These are phyloP conservation scores for Calcarius lapponicus DNA, from an alignment of 2,797 vertebrate species.

Conservation along the genomic window DNA sequence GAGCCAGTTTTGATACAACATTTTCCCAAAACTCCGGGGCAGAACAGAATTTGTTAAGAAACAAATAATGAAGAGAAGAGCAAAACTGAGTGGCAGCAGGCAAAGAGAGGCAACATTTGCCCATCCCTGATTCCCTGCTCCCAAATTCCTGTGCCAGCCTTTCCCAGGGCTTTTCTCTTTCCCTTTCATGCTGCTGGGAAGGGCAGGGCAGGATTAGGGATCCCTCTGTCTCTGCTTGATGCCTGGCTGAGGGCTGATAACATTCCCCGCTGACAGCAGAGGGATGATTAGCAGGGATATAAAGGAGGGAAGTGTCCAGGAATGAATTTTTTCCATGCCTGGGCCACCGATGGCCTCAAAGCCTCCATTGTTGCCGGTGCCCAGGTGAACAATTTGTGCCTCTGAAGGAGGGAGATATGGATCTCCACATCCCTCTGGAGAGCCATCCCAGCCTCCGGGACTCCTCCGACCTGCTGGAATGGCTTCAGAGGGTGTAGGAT, in stretches of 20 bases:
- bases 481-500: neutral
- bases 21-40: neutral
- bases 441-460: neutral
- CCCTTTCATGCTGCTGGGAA: neutral
- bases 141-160: accelerated
- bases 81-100: neutral
- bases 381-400: neutral
- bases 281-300: neutral
- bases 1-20: accelerated
- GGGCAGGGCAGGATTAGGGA: neutral
- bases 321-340: neutral
- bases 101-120: neutral
- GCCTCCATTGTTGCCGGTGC: neutral
- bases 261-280: slow-evolving; percentile 4
- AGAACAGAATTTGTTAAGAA: accelerated
- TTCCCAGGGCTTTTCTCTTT: neutral
- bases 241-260: neutral
- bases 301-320: neutral
- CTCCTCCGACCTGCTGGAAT: neutral
- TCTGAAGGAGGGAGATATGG: neutral
- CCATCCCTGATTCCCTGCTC: neutral
- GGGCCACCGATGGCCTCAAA: neutral
- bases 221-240: neutral
- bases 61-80: accelerated
- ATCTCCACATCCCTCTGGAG: neutral